phyloP scores from a whole-genome alignment of 2,113 vertebrate species.

The Psophia crepitans region DNA sequence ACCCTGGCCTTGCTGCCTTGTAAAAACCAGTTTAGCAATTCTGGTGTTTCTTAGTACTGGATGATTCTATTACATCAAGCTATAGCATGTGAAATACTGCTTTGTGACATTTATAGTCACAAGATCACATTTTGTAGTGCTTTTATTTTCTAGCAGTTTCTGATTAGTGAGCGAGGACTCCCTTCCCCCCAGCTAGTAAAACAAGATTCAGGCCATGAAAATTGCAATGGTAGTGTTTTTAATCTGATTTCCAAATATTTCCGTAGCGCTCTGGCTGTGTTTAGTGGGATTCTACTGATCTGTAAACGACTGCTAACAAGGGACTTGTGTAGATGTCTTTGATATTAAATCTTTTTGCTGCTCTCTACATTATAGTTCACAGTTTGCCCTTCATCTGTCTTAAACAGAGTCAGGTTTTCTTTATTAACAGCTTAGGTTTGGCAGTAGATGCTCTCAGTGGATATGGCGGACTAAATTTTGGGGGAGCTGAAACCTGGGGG shows the following conservation, averaged over 20 bases:
- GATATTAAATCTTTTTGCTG: background rate
- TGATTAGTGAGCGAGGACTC: background rate
- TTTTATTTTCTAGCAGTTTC: slow-evolving; percentile 25
- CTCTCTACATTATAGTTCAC: background rate
- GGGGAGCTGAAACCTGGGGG: background rate
- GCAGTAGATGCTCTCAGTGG: background rate
- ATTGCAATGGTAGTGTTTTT: background rate
- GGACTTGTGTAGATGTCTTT: background rate
- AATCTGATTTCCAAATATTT: background rate
- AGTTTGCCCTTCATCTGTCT: background rate
- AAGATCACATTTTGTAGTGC: background rate
- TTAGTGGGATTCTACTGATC: background rate
- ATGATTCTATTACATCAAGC: background rate
- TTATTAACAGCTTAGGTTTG: background rate
- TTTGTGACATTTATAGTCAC: background rate
- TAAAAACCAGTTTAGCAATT: background rate
- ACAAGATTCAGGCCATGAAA: background rate
- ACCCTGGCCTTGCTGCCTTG: background rate
- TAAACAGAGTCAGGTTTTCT: background rate
- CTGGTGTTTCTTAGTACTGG: background rate
- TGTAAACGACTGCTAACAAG: background rate
- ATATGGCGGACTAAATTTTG: background rate
- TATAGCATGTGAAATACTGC: background rate
- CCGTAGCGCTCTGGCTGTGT: background rate
- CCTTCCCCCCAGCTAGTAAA: background rate